Percentiles rank a stretch among this genome's conserved stretches.
Evolutionary conservation across 2,888 invertebrate genomes (phyloP).

Genomic region (Drosophila acutilabella): DNA sequence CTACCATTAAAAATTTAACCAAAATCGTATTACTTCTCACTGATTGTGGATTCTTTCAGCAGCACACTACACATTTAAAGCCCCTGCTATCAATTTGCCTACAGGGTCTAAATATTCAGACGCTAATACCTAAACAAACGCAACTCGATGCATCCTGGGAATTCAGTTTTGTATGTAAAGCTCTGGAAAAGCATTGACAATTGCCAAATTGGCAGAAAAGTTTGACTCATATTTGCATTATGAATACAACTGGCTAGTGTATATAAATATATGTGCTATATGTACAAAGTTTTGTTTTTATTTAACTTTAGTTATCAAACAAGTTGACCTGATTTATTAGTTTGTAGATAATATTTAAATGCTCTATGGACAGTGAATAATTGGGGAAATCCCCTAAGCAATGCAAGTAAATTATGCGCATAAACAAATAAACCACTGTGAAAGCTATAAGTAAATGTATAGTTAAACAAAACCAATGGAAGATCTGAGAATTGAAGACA

Average conservation of each 20-base stretch:
- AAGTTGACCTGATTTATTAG: constrained; percentile 29
- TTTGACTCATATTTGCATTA: constrained; percentile 61
- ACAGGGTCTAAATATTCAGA: too few relatives aligned
- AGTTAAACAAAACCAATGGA: too few relatives aligned
- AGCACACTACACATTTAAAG: too few relatives aligned
- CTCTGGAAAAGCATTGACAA: constrained; percentile 50
- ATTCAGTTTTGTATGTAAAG: constrained; percentile 12
- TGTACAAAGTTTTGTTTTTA: neutral
- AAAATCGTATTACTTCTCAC: too few relatives aligned
- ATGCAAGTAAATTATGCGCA: neutral
- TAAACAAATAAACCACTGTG: too few relatives aligned
- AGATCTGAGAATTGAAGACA: too few relatives aligned
- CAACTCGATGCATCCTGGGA: neutral
- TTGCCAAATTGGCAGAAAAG: constrained; percentile 40
- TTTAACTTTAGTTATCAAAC: neutral
- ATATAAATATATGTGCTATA: neutral
- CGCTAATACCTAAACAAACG: neutral
- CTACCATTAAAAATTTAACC: too few relatives aligned
- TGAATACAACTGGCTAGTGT: constrained; percentile 20
- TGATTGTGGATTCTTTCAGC: too few relatives aligned
- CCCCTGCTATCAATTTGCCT: too few relatives aligned
- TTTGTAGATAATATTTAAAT: constrained; percentile 14
- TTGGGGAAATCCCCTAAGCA: constrained; percentile 4
- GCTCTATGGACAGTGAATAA: constrained; percentile 16
- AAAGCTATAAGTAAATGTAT: too few relatives aligned